Base-by-base conservation (phyloP, 2,113 vertebrate genomes). In the Furnarius figulus region DNA sequence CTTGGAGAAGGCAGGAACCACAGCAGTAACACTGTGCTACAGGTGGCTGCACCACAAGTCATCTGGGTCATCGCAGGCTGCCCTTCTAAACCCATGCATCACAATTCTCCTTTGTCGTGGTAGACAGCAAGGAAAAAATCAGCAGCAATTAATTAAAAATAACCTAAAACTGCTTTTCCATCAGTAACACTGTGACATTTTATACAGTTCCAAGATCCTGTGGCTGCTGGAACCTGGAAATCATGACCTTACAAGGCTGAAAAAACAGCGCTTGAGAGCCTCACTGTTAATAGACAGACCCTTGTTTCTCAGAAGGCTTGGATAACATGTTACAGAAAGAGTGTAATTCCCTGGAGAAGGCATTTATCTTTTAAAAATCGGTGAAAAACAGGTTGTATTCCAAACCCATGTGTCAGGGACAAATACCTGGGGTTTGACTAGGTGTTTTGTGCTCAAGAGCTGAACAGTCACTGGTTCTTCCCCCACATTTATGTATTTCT, bases 21-120 rank as follows among this genome's bases (percentile, higher is more conserved):
- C 20, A 47, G 55, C 33, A 53, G 3, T 1, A 7, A 35, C 33
- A 24, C 10, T 1, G 7, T 33, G 40, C 28, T 22, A 12, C 2
- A 39, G 37, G 40, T 22, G 31, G 30, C 8, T 56, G 50, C n/a
- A n/a, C 21, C 15, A 55, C n/a, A 14, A 53, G 23, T 63, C 71
- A 63, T 16, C 20, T 18, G 5, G 33, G 24, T 46, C 73, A 72
- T 8, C 52, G 35, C 70, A 50, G 46, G 53, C n/a, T 25, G 35
- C 59, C 5, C 1, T 12, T 44, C 8, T 65, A 8, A 67, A 68
- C 13, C 33, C 74, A 23, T 1, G 2, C 56, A 56, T 30, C 30
- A 42, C 0, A 0, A 24, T 44, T 67, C 67, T 28, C 52, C 61
- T 47, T 27, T 63, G 24, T 61, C 31, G 3, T 8, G 21, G 55